Evolutionary conservation across 2,888 invertebrate genomes (phyloP), one percentile per base, ranked within the genome.

Genomic region (Tachina grossa): DNA sequence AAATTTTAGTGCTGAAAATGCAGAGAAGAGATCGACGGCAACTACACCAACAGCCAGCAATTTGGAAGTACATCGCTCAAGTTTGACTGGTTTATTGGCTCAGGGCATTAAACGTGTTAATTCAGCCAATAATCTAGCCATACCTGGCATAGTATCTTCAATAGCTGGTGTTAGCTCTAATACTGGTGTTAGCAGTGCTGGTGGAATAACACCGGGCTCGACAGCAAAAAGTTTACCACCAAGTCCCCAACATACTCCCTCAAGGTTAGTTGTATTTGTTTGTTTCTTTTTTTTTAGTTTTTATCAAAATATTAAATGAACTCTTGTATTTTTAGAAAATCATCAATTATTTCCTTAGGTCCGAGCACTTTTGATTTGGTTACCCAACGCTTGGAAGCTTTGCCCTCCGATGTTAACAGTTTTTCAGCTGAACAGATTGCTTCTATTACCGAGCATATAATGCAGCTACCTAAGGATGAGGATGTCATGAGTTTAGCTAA

Each of bases 401-500:
- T 93, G 72, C 89, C 92, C 0, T 39, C 87, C 45, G 90, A 91
- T 9, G 87, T 90, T 3, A 85, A 88, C 2, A 87, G 88, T 14
- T 79, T 93, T 41, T 89, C 89, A 19, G 87, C 88, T 5, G 92
- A 93, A 39, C 91, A 93, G 84, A 91, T 93, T 2, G 84, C 87
- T 14, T 84, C 87, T 31, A 89, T 93, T 45, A 90, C 91, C 8
- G 93, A 92, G 61, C 91, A 92, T 1, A 90, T 93, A n/a, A 88
- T 93, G 45, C 86, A 86, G 22, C 89, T 90, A 22, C 87, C 89
- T 0, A 90, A 89, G 87, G 96, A 97, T 90, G 97, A 98, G 90
- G 95, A 96, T 87, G 94, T 98, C 88, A 97, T 98, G 94, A 96
- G 96, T 80, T 95, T 96, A 88, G 98, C 98, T 19, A 96, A 98